phyloP scores from a whole-genome alignment of 35 echinoderm and acorn worm genomes.

The Heliocidaris erythrogramma region DNA sequence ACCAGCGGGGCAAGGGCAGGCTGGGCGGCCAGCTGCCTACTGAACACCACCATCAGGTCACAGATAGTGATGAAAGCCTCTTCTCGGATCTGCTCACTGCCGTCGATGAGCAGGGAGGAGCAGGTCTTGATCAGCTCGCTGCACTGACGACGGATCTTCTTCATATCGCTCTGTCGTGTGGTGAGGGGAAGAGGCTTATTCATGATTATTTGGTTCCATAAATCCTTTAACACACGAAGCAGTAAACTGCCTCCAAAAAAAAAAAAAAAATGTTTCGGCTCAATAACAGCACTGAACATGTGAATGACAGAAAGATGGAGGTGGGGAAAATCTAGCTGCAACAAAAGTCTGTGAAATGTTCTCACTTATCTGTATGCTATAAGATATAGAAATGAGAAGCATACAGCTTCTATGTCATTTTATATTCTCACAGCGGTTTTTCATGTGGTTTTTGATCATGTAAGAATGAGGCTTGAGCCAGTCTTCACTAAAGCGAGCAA shows the following conservation, averaged over 20 bases:
- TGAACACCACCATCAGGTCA: constrained; percentile 92
- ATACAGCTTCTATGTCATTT: too few relatives aligned
- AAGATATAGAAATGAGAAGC: too few relatives aligned
- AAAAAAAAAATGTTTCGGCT: background rate
- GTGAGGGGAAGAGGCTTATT: background rate
- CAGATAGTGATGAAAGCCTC: constrained; percentile 94
- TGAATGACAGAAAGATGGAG: too few relatives aligned
- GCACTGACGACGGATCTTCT: constrained; percentile 63
- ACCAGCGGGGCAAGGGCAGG: constrained; percentile 61
- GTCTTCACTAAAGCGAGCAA: too few relatives aligned
- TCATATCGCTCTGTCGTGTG: constrained; percentile 75
- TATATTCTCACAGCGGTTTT: too few relatives aligned
- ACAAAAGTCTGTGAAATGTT: too few relatives aligned
- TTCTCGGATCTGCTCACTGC: constrained; percentile 80
- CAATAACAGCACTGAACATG: too few relatives aligned
- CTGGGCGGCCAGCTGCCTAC: constrained; percentile 71
- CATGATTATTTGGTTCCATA: background rate
- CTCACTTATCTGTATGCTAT: too few relatives aligned
- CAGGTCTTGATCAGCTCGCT: constrained; percentile 84
- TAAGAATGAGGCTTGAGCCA: too few relatives aligned
- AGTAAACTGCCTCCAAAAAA: background rate
- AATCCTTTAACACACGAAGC: background rate
- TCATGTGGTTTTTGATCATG: too few relatives aligned
- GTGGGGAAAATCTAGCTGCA: too few relatives aligned
- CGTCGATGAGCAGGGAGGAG: constrained; percentile 74